These are phyloP conservation scores for Dipodomys merriami DNA, from an alignment of 2,113 vertebrate species.

Conservation along the genomic window DNA sequence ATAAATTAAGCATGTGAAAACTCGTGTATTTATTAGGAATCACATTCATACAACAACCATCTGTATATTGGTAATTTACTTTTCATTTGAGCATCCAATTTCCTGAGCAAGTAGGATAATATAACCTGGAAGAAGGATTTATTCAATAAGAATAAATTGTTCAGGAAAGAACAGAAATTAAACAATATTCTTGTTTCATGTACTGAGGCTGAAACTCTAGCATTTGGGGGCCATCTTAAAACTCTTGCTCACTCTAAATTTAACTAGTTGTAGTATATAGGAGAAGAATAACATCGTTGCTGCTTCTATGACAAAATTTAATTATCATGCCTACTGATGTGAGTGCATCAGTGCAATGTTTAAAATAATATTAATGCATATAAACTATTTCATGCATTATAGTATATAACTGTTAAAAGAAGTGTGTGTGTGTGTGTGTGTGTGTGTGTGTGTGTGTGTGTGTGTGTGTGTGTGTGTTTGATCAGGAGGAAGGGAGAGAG, in stretches of 20 bases:
- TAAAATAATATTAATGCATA: not conserved
- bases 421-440: not conserved
- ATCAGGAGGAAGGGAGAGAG: not conserved
- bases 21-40: not conserved
- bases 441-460: not conserved
- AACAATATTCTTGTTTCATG: not conserved
- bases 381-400: not conserved
- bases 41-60: not conserved
- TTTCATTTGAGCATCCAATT: constrained; percentile 16
- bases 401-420: not conserved
- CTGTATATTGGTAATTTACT: not conserved
- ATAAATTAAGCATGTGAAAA: constrained; percentile 44
- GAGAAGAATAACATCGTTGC: not conserved
- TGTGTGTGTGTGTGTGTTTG: not conserved
- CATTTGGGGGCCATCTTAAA: not conserved
- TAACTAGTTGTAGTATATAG: not conserved
- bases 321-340: not conserved
- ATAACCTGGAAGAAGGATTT: not conserved
- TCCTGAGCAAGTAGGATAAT: constrained; percentile 6
- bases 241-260: not conserved
- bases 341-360: not conserved
- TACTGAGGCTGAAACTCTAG: not conserved
- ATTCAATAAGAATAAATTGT: constrained; percentile 26
- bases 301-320: not conserved
- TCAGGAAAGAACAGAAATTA: not conserved